Evolutionary conservation across 2,797 vertebrate genomes (phyloP).

Genomic region (Tauraco hartlaubi): DNA sequence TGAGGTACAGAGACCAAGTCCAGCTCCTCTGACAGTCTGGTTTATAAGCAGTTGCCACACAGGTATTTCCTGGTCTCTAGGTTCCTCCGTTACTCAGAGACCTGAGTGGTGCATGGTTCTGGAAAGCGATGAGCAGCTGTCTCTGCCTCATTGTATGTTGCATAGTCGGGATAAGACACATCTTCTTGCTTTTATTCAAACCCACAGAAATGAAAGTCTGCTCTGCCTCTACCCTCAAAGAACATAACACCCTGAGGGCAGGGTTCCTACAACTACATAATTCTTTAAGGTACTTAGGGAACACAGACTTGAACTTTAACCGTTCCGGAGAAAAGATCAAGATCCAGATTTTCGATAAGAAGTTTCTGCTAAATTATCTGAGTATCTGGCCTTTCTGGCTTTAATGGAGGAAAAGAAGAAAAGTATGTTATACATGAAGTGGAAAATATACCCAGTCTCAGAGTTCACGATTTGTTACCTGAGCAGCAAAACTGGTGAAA

Average conservation of each 20-base stretch:
- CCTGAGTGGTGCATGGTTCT: not conserved
- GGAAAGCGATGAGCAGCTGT: not conserved
- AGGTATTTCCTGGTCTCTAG: not conserved
- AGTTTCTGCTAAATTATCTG: not conserved
- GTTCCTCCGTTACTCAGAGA: not conserved
- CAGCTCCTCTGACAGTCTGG: not conserved
- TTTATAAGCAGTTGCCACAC: not conserved
- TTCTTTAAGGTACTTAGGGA: not conserved
- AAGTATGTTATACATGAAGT: not conserved
- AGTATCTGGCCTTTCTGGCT: not conserved
- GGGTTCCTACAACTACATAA: not conserved
- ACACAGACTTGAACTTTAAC: accelerated
- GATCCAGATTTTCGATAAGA: not conserved
- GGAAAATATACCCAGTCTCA: not conserved
- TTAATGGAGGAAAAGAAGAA: not conserved
- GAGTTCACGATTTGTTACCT: not conserved
- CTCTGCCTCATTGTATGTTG: not conserved
- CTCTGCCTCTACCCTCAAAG: not conserved
- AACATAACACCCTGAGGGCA: not conserved
- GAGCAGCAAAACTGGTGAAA: not conserved
- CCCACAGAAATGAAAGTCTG: not conserved
- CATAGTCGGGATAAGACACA: not conserved
- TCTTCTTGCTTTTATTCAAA: not conserved
- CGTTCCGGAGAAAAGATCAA: not conserved
- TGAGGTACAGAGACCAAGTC: not conserved